Conservation (phyloP, 2,797 vertebrate species). For the Amblyraja radiata region DNA sequence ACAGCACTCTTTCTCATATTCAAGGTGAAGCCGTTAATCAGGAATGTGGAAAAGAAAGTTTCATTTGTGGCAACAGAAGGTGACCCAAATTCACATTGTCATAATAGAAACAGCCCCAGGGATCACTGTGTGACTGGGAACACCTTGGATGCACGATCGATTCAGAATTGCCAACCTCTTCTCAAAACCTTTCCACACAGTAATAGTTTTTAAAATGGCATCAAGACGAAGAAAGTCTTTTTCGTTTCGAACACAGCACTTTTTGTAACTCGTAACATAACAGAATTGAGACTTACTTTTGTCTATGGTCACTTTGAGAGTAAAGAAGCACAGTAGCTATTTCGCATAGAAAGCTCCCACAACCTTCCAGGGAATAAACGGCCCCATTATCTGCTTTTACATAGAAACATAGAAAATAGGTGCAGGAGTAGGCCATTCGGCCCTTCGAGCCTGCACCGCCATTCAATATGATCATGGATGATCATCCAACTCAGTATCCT, state of each 20-base stretch:
- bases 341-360: not conserved
- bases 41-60: not conserved
- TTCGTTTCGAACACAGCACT: not conserved
- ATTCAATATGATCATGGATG: too few relatives aligned
- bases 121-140: not conserved
- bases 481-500: too few relatives aligned
- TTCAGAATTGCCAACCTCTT: not conserved
- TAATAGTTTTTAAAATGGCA: not conserved
- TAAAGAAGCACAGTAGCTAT: not conserved
- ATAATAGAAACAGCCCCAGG: constrained; percentile 23
- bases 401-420: too few relatives aligned
- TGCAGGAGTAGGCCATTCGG: too few relatives aligned
- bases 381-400: not conserved
- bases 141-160: not conserved
- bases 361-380: not conserved
- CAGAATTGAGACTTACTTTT: not conserved
- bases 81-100: not conserved
- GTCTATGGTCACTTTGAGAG: not conserved
- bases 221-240: not conserved
- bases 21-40: not conserved
- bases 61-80: not conserved
- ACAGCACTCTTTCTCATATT: not conserved
- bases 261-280: not conserved
- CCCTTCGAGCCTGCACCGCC: too few relatives aligned
- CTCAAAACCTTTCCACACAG: not conserved